A percentile compares a stretch with the other conserved stretches of the same genome.
These are phyloP conservation scores for Drosophila stalkeri DNA, from an alignment of 2,888 invertebrate species.

Conservation along the genomic window DNA sequence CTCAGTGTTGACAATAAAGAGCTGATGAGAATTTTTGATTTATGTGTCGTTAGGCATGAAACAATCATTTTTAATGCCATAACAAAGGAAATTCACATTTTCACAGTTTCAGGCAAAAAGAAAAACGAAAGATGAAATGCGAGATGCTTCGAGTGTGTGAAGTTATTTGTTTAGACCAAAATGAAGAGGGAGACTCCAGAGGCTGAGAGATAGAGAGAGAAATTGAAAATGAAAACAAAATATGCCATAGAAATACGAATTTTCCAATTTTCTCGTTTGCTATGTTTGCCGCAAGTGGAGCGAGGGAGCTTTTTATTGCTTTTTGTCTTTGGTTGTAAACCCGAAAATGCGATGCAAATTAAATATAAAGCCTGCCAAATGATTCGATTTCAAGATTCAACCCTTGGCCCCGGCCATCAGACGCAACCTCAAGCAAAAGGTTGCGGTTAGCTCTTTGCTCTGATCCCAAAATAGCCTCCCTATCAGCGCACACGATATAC, in stretches of 20 bases:
- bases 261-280: conserved; percentile 8
- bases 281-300: background rate
- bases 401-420: conserved; percentile 15
- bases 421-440: conserved; percentile 39
- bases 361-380: conserved; percentile 73
- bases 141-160: conserved; percentile 6
- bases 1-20: background rate
- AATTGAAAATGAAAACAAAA: conserved; percentile 28
- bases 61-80: background rate
- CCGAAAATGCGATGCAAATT: conserved; percentile 69
- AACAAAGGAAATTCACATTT: conserved; percentile 4
- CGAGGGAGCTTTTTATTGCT: conserved; percentile 28
- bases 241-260: conserved; percentile 39
- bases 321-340: conserved; percentile 29
- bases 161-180: background rate
- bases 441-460: conserved; percentile 38
- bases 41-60: background rate
- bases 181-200: background rate
- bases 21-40: conserved; percentile 1
- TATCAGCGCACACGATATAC: background rate
- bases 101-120: background rate
- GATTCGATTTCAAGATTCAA: conserved; percentile 60
- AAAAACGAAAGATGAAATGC: conserved; percentile 10
- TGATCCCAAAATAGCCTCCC: background rate
- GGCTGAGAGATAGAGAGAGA: background rate